Evolutionary conservation across 2,113 vertebrate species (phyloP), one percentile per base, ranked within the genome.

Genomic region (Melanocharis versteri): DNA sequence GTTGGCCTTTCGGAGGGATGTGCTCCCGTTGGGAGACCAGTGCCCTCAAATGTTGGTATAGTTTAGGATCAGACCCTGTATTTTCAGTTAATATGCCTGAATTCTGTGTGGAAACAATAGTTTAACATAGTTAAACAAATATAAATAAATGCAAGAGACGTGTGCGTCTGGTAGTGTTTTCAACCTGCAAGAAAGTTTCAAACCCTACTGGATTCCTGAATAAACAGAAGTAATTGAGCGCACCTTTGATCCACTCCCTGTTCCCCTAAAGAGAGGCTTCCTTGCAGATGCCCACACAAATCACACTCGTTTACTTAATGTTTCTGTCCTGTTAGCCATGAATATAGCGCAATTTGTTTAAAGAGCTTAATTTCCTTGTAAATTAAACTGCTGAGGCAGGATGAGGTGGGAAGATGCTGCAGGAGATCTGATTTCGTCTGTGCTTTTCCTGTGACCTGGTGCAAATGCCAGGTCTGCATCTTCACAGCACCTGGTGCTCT

Each of bases 41-140:
- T 50, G 72, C 14, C 35, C 27, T 62, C 37, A 76, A 77, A 53
- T 30, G 17, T 66, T 0, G 0, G 1, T 18, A 3, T 11, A 16
- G 42, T 31, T 82, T 68, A 23, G 37, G 20, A 35, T 54, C 33
- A 31, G 28, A 28, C 13, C 16, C 56, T 31, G 7, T 51, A 13
- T 90, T 85, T 69, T 69, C 45, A 62, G 18, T 80, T 69, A 69
- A 44, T 51, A 13, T 28, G 11, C 33, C 47, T 61, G 28, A 71
- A 70, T 61, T 87, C 3, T 16, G 1, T 21, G 12, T 64, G 24
- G 31, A 75, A 82, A 60, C 31, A 68, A 35, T 21, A 53, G 24
- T 31, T 54, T 60, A 56, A 80, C 72, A 22, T 6, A 68, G 27
- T 60, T 72, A 20, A 76, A 60, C 40, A 64, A 44, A n/a, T 51